phyloP scores from a whole-genome alignment of 2,113 vertebrate genomes.

The Rhinopomastus cyanomelas region DNA sequence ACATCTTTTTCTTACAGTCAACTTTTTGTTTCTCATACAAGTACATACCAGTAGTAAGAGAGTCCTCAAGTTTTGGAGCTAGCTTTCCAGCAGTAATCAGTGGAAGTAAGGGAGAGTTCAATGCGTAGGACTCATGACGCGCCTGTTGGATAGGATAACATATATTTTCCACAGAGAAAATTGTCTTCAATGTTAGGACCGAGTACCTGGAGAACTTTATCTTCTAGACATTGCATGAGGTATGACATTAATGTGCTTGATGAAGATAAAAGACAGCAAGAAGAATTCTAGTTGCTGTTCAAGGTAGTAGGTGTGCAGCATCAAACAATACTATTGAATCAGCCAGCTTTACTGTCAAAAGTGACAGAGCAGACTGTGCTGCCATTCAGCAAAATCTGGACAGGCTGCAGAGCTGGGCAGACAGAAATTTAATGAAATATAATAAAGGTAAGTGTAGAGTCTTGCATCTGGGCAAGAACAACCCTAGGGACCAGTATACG shows the following conservation, averaged over 20 bases:
- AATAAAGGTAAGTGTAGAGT: no score
- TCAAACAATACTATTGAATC: neutral
- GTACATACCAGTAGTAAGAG: rapidly evolving
- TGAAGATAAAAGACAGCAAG: neutral
- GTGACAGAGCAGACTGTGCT: no score
- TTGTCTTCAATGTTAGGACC: neutral
- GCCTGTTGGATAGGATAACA: rapidly evolving
- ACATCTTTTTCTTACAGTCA: neutral
- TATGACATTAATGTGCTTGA: neutral
- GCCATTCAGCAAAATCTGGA: no score
- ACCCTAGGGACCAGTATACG: no score
- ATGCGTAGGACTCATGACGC: neutral
- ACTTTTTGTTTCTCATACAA: neutral
- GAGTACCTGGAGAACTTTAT: neutral
- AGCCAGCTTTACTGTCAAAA: neutral
- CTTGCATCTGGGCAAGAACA: no score
- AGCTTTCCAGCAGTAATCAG: neutral
- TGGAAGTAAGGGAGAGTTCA: neutral
- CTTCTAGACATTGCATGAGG: neutral
- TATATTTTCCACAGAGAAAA: neutral
- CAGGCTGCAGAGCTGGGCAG: no score
- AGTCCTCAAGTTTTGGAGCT: neutral
- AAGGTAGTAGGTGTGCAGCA: neutral
- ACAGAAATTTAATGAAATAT: no score
- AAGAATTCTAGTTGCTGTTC: neutral